Conservation (phyloP, 2,113 vertebrate genomes). For the Ceuthmochares aereus region DNA sequence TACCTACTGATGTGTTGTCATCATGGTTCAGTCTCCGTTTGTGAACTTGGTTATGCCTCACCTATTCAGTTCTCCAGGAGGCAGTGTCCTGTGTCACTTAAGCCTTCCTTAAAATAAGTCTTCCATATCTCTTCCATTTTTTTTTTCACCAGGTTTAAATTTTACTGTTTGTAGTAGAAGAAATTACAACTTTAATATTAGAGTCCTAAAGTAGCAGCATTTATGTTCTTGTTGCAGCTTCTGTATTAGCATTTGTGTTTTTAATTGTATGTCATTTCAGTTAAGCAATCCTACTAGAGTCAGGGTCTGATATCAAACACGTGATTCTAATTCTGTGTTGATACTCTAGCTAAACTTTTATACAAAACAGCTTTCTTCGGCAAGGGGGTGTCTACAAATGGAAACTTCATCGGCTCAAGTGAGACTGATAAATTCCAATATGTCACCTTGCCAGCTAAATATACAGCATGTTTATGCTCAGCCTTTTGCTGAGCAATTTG, state of each 20-base stretch:
- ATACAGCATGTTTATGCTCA: not conserved
- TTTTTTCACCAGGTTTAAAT: not conserved
- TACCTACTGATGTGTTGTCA: not conserved
- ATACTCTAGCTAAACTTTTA: not conserved
- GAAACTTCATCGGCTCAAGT: not conserved
- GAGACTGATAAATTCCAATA: not conserved
- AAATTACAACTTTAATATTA: not conserved
- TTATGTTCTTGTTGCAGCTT: not conserved
- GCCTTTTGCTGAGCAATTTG: not conserved
- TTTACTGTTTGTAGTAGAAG: not conserved
- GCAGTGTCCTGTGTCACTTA: not conserved
- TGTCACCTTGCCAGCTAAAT: not conserved
- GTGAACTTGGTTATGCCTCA: not conserved
- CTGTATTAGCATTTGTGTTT: not conserved
- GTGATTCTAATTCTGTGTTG: not conserved
- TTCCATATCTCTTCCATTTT: not conserved
- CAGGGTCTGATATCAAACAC: not conserved
- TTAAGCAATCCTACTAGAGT: not conserved
- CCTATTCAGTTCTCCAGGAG: not conserved
- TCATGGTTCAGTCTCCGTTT: not conserved
- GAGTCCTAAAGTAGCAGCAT: not conserved
- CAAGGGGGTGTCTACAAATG: not conserved
- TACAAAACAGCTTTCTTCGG: conserved; percentile 17
- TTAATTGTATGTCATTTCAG: conserved; percentile 24
- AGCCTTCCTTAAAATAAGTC: not conserved